Evolutionary conservation across 2,797 vertebrate species (phyloP).

Genomic region (Adelosebastes latens): DNA sequence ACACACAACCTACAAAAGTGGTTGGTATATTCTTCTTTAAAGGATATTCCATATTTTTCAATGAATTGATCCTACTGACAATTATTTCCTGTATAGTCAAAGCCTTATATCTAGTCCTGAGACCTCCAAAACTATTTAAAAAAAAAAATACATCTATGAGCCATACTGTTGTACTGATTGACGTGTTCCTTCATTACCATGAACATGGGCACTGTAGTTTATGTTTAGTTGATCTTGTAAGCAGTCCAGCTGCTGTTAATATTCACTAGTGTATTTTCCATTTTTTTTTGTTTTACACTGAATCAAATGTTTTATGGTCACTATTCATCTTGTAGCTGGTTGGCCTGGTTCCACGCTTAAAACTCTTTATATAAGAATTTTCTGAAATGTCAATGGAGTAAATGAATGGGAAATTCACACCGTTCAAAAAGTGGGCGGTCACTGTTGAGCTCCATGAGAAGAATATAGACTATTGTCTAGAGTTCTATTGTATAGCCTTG

Average conservation of each 20-base stretch:
- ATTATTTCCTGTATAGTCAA: neutral
- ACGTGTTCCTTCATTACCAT: neutral
- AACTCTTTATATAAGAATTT: neutral
- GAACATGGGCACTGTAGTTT: neutral
- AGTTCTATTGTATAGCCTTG: no score
- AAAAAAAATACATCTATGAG: neutral
- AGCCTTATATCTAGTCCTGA: neutral
- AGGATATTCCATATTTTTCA: conserved; percentile 1
- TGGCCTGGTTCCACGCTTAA: neutral
- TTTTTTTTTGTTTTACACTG: neutral
- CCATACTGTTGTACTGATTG: neutral
- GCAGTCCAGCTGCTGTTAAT: conserved; percentile 8
- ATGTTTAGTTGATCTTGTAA: neutral
- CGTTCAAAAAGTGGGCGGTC: neutral
- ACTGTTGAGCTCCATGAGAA: neutral
- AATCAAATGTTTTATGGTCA: no score
- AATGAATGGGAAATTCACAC: neutral
- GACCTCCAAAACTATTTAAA: neutral
- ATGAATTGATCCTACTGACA: neutral
- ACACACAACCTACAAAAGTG: conserved; percentile 32
- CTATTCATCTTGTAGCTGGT: neutral
- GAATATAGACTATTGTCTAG: neutral
- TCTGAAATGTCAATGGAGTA: neutral
- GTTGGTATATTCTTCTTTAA: neutral
- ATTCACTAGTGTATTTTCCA: neutral